phyloP scores from a whole-genome alignment of 2,797 vertebrate species.

The Picus viridis region DNA sequence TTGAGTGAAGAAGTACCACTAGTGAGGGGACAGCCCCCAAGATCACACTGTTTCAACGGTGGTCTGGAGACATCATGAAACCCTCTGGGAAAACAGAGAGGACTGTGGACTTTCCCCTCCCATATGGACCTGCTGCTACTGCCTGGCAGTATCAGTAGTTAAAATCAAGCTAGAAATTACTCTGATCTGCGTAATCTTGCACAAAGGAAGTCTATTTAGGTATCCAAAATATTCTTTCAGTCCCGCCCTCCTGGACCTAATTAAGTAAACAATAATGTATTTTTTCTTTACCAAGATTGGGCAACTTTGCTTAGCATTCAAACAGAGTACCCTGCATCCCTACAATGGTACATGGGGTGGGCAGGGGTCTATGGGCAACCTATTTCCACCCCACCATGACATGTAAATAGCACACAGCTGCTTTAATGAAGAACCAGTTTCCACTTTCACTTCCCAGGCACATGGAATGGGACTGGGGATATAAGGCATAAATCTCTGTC shows the following conservation, averaged over 20 bases:
- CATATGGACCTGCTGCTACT: background rate
- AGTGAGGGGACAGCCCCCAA: background rate
- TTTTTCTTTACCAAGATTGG: background rate
- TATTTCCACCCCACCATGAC: background rate
- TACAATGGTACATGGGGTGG: background rate
- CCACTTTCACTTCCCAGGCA: background rate
- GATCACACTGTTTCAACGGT: background rate
- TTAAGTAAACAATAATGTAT: background rate
- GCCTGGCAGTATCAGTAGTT: background rate
- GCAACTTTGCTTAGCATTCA: background rate
- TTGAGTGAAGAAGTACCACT: background rate
- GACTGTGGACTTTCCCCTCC: background rate
- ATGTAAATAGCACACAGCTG: background rate
- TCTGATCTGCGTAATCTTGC: background rate
- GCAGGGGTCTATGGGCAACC: background rate
- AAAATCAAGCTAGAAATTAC: background rate
- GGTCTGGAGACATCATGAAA: background rate
- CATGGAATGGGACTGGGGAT: background rate
- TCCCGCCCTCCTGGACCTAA: background rate
- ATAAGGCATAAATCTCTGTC: background rate
- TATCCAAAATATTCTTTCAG: background rate
- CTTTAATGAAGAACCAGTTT: background rate
- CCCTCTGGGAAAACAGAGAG: background rate
- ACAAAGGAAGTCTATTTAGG: conserved; percentile 22
- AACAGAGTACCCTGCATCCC: background rate